Base-by-base conservation (phyloP, 1,140 invertebrate genomes). In the Pseudomyrmex gracilis region DNA sequence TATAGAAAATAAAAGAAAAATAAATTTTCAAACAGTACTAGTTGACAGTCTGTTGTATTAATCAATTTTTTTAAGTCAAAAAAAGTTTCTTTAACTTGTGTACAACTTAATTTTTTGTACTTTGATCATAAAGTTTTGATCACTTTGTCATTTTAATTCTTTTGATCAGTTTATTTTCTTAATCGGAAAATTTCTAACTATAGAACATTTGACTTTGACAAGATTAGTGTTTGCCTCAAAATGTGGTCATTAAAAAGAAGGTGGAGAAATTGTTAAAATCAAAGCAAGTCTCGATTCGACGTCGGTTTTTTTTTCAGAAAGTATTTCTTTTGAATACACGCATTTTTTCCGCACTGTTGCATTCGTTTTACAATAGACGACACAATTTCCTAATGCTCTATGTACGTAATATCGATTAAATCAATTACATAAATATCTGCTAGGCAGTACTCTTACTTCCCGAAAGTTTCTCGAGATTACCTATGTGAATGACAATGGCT, bases 381-480 rank as follows among this genome's bases (percentile, higher is more conserved):
- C 66, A 58, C 12, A 17, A 58, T 80, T 80, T 80, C 76, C 47
- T 20, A 80, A 80, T 71, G 17, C 15, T 58, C 24, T n/a, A 24
- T 12, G 12, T 70, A 58, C 76, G 76, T 80, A 80, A 80, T 80
- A 80, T 71, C 76, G 76, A 80, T 70, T 66, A 80, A 80, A 53
- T 80, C 51, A 80, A 80, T 80, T 80, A 80, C 76, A 80, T 80
- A 80, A 80, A 80, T 70, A 49, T 13, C 43, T 49, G 43, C 10
- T 70, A 78, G 43, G 17, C 43, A n/a, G 13, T 49, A 43, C 43
- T 70, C 15, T 71, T 80, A 71, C 76, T 80, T 80, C 76, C 76
- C 66, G 76, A 71, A 80, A 70, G 66, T 80, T 80, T 71, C 76
- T 49, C 66, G 66, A 71, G 45, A 20, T 53, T 78, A 57, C 60